Evolutionary conservation across 2,113 vertebrate species (phyloP).

Genomic region (Crypturellus undulatus): DNA sequence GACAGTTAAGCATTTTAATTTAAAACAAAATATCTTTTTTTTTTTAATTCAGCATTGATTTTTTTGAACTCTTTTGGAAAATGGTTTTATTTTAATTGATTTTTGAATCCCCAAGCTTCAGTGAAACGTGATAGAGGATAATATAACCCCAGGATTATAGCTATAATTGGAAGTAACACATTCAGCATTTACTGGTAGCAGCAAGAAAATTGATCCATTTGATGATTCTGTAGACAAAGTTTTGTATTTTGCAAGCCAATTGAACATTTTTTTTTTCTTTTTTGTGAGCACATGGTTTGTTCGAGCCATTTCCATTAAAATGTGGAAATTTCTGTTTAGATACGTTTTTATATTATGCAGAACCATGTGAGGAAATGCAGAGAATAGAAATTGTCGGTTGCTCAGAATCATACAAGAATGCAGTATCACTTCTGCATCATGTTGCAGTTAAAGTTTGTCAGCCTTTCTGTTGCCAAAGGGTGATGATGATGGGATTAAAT

Average conservation of each 20-base stretch:
- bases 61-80: background rate
- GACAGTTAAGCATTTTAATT: background rate
- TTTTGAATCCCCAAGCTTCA: constrained; percentile 42
- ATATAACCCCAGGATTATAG: constrained; percentile 24
- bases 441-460: constrained; percentile 67
- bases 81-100: constrained; percentile 24
- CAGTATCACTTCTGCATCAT: constrained; percentile 48
- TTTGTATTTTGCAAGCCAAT: background rate
- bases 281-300: background rate
- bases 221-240: constrained; percentile 31
- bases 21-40: background rate
- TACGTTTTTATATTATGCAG: background rate
- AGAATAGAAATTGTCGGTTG: background rate
- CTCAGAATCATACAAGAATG: background rate
- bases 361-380: background rate
- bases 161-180: constrained; percentile 46
- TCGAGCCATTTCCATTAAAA: background rate
- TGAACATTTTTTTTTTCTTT: background rate
- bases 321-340: background rate
- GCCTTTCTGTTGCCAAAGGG: background rate
- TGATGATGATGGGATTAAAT: background rate
- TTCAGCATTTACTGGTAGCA: constrained; percentile 38
- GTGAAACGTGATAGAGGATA: background rate
- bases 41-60: background rate
- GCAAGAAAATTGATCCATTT: constrained; percentile 49